Evolutionary conservation across 2,797 vertebrate genomes (phyloP).

Genomic region (Chelidonichthys spinosus): DNA sequence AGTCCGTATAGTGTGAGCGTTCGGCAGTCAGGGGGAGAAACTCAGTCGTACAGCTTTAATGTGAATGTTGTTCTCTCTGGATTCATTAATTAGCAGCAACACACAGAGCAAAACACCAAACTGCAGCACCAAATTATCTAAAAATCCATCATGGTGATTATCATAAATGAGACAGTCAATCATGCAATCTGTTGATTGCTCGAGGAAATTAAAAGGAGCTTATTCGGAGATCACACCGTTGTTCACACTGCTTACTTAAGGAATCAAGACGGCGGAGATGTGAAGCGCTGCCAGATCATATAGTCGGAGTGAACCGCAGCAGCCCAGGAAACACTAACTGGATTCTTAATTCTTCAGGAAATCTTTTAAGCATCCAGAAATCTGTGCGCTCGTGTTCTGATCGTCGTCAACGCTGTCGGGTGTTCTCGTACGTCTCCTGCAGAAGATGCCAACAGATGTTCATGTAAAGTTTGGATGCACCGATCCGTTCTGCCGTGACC

Average conservation of each 20-base stretch:
- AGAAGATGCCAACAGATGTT: no score
- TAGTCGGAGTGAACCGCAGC: neutral
- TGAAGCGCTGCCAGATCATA: neutral
- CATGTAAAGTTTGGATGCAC: no score
- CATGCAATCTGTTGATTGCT: constrained; percentile 9
- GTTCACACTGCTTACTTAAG: constrained; percentile 14
- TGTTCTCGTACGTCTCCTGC: no score
- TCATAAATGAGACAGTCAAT: constrained; percentile 3
- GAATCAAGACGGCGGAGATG: neutral
- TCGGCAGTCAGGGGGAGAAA: no score
- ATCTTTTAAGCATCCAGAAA: no score
- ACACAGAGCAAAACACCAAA: neutral
- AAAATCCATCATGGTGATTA: neutral
- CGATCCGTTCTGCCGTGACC: no score
- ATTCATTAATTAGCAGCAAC: neutral
- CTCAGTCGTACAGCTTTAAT: no score
- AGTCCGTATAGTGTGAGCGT: constrained; percentile 22
- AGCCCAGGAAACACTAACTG: neutral
- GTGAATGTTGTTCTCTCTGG: neutral
- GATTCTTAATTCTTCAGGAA: neutral
- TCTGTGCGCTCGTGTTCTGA: neutral
- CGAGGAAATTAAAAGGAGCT: constrained; percentile 23
- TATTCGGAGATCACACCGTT: neutral
- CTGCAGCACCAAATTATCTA: neutral
- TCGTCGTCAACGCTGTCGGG: neutral